These are phyloP conservation scores for Atherinomorus stipes DNA, from an alignment of 2,113 vertebrate genomes.

Conservation along the genomic window DNA sequence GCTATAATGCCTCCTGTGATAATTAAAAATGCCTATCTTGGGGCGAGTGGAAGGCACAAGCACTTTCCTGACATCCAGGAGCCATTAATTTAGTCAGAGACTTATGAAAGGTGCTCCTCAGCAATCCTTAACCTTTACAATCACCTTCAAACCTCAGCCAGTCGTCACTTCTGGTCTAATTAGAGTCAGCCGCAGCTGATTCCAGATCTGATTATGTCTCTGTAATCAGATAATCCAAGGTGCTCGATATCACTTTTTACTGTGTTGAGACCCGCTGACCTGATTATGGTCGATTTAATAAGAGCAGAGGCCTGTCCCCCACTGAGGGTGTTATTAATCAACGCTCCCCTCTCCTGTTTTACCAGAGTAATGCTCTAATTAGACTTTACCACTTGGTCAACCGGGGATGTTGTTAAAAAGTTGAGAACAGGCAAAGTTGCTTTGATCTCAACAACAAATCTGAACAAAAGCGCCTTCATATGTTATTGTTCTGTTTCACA, in stretches of 20 bases:
- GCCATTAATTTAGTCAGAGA: slow-evolving; percentile 50
- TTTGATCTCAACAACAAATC: slow-evolving; percentile 17
- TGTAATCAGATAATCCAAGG: slow-evolving; percentile 64
- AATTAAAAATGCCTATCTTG: slow-evolving; percentile 35
- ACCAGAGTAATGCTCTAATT: slow-evolving; percentile 37
- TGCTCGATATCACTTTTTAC: slow-evolving; percentile 54
- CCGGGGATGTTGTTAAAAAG: slow-evolving; percentile 22
- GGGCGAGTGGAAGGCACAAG: background rate
- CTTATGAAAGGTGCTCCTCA: slow-evolving; percentile 41
- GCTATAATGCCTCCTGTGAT: slow-evolving; percentile 17
- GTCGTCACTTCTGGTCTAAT: slow-evolving; percentile 57
- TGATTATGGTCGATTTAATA: slow-evolving; percentile 62
- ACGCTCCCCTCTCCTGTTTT: slow-evolving; percentile 25
- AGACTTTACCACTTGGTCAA: slow-evolving; percentile 33
- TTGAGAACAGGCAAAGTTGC: slow-evolving; percentile 20
- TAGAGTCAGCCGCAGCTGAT: slow-evolving; percentile 39
- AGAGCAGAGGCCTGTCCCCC: slow-evolving; percentile 30
- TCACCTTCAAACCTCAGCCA: slow-evolving; percentile 53
- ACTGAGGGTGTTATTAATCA: slow-evolving; percentile 56
- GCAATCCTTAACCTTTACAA: slow-evolving; percentile 68
- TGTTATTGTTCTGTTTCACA: background rate
- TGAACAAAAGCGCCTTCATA: background rate
- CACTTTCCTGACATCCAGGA: slow-evolving; percentile 35
- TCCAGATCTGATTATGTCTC: slow-evolving; percentile 59
- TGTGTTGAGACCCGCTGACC: slow-evolving; percentile 47